These are phyloP conservation scores for Trichacis sp. DNA, from an alignment of 2,888 invertebrate genomes.

Conservation along the genomic window DNA sequence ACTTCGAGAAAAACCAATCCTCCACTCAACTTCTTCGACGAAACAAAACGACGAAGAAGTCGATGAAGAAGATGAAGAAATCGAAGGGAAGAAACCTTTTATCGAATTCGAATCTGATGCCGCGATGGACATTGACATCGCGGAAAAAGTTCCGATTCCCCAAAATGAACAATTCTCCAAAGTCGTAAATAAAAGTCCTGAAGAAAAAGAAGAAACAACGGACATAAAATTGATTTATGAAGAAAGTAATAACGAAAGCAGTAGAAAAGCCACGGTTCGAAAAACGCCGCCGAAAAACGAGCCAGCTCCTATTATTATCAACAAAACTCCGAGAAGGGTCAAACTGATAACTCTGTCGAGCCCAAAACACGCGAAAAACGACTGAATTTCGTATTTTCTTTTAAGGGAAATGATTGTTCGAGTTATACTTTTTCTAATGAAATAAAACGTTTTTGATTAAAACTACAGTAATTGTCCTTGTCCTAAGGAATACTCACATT, in stretches of 20 bases:
- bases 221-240: slow-evolving; percentile 75
- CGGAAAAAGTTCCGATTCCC: neutral
- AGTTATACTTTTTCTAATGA: no score
- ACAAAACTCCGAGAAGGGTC: slow-evolving; percentile 77
- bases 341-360: slow-evolving; percentile 83
- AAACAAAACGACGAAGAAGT: neutral
- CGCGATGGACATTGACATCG: slow-evolving; percentile 8
- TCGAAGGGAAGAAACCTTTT: slow-evolving; percentile 18
- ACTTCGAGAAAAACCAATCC: slow-evolving; percentile 68
- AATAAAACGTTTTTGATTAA: no score
- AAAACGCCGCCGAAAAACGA: slow-evolving; percentile 50
- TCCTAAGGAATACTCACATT: no score
- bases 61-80: slow-evolving; percentile 10
- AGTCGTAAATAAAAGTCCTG: slow-evolving; percentile 23
- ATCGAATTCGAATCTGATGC: neutral
- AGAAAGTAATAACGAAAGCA: slow-evolving; percentile 53
- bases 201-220: slow-evolving; percentile 70
- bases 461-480: no score
- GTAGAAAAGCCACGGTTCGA: slow-evolving; percentile 36
- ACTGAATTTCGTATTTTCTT: no score
- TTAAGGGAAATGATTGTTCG: no score
- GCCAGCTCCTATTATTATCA: slow-evolving; percentile 46
- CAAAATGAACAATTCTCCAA: slow-evolving; percentile 10
- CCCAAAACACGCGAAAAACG: slow-evolving; percentile 78
- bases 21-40: slow-evolving; percentile 14